These are phyloP conservation scores for Drosophila kanekoi DNA, from an alignment of 2,888 invertebrate species.

Conservation along the genomic window DNA sequence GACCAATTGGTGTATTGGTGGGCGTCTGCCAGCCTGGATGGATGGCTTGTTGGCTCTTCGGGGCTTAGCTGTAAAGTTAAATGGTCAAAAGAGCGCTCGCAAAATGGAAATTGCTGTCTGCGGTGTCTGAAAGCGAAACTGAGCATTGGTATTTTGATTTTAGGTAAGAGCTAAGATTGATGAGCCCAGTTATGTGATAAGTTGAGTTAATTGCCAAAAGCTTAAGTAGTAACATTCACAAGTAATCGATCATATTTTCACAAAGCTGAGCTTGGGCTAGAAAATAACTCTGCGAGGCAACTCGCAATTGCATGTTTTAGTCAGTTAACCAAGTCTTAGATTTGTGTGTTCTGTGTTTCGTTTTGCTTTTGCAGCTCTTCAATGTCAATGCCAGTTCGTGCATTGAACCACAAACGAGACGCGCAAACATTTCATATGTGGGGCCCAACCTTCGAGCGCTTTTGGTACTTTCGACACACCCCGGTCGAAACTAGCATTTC, in stretches of 20 bases:
- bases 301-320: neutral
- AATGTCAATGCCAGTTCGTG: slow-evolving; percentile 54
- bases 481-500: slow-evolving; percentile 49
- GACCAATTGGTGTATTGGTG: slow-evolving; percentile 51
- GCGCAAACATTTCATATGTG: slow-evolving; percentile 3
- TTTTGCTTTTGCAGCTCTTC: slow-evolving; percentile 2
- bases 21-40: slow-evolving; percentile 23
- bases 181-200: slow-evolving; percentile 19
- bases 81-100: slow-evolving; percentile 35
- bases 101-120: slow-evolving; percentile 41
- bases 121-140: slow-evolving; percentile 63
- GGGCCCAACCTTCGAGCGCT: slow-evolving; percentile 37
- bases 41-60: slow-evolving; percentile 18
- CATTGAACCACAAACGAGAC: slow-evolving; percentile 51
- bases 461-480: slow-evolving; percentile 58
- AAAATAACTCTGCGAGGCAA: neutral
- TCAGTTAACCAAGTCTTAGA: too few species aligned
- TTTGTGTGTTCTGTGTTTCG: slow-evolving; percentile 1
- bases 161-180: neutral
- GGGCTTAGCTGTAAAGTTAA: slow-evolving; percentile 32
- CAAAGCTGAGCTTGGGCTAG: neutral
- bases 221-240: too few species aligned
- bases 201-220: neutral
- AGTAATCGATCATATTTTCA: too few species aligned
- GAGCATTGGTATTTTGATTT: slow-evolving; percentile 6